Evolutionary conservation across 2,888 invertebrate genomes (phyloP).

Genomic region (Furcula furcula): DNA sequence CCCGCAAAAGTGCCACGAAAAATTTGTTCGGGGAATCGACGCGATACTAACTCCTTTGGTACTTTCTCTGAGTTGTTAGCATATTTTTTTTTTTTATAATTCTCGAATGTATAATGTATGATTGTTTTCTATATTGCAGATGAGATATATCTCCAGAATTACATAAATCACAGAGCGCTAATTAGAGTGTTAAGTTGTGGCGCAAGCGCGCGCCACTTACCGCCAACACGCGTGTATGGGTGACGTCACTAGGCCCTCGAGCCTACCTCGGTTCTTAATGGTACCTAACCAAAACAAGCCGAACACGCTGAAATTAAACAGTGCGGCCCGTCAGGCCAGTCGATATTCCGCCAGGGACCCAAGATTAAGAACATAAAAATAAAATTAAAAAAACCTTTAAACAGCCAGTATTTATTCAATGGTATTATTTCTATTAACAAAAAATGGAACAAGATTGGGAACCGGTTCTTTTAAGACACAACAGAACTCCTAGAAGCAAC

Average conservation of each 20-base stretch:
- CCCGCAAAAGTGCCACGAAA: no score
- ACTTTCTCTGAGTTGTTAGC: no score
- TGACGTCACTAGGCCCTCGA: constrained; percentile 39
- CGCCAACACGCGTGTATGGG: constrained; percentile 63
- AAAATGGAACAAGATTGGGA: constrained; percentile 62
- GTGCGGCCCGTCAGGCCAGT: constrained; percentile 75
- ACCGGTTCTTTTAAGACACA: constrained; percentile 52
- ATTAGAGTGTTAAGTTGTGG: constrained; percentile 40
- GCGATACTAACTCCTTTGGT: no score
- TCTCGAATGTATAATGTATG: no score
- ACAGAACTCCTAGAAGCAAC: constrained; percentile 51
- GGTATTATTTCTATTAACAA: constrained; percentile 53
- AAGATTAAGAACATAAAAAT: constrained; percentile 78
- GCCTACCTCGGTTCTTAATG: constrained; percentile 76
- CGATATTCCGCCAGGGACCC: constrained; percentile 80
- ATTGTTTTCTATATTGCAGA: constrained; percentile 26
- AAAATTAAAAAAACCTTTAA: constrained; percentile 28
- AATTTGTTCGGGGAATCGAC: no score
- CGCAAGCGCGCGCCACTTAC: constrained; percentile 51
- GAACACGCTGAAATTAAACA: constrained; percentile 71
- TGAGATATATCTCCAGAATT: constrained; percentile 11
- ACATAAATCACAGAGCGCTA: neutral
- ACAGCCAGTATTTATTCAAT: constrained; percentile 62
- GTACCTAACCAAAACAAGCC: constrained; percentile 78
- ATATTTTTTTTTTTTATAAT: no score